These are phyloP conservation scores for Oreortyx pictus DNA, from an alignment of 2,797 vertebrate species.

Conservation along the genomic window DNA sequence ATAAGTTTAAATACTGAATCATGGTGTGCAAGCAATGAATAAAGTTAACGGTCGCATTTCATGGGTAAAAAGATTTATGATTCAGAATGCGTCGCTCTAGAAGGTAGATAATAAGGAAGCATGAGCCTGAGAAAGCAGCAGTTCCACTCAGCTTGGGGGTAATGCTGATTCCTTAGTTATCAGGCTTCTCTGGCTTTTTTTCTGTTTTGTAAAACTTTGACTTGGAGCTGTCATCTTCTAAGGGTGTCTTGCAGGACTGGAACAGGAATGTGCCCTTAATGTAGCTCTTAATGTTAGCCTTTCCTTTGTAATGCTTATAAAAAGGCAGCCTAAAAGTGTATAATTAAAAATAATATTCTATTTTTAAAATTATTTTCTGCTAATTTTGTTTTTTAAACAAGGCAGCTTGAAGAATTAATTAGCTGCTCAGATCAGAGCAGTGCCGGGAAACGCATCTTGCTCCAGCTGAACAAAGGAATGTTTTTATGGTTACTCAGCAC, in stretches of 20 bases:
- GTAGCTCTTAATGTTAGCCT: neutral
- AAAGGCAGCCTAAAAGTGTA: neutral
- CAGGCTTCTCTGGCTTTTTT: neutral
- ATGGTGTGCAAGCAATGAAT: neutral
- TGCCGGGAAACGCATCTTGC: neutral
- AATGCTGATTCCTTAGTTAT: neutral
- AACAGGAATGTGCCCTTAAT: neutral
- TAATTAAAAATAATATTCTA: neutral
- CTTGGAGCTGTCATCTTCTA: neutral
- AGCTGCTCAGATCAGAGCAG: neutral
- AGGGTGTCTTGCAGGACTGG: neutral
- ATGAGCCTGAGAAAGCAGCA: neutral
- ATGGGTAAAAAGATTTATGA: neutral
- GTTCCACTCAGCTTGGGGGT: neutral
- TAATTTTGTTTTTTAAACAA: neutral
- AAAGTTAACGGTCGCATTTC: neutral
- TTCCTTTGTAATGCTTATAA: neutral
- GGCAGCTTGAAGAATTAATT: neutral
- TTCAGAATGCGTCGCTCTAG: neutral
- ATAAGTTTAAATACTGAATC: neutral
- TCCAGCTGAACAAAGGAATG: neutral
- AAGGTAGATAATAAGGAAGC: neutral
- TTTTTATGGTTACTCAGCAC: constrained; percentile 37
- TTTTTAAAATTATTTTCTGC: neutral
- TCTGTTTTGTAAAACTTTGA: neutral